Evolutionary conservation across 2,797 vertebrate species (phyloP).

Genomic region (Cryptoblepharus egeriae): DNA sequence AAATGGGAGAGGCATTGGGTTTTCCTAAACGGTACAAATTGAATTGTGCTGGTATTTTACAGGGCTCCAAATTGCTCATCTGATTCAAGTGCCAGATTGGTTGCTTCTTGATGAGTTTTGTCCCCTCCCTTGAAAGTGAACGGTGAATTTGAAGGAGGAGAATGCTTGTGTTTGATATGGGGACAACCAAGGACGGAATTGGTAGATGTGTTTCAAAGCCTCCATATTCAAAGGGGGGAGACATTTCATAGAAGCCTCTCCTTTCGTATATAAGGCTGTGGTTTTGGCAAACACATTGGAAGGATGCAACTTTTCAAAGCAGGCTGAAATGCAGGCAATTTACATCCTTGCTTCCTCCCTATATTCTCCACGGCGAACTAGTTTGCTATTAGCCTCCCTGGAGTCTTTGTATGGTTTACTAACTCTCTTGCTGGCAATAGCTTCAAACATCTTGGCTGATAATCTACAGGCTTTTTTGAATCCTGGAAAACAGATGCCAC

Average conservation of each 20-base stretch:
- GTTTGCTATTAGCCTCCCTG: background rate
- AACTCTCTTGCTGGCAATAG: background rate
- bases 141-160: no score
- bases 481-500: background rate
- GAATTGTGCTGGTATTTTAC: constrained; percentile 73
- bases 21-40: constrained; percentile 73
- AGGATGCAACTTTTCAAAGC: background rate
- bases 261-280: background rate
- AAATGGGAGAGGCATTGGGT: constrained; percentile 52
- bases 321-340: background rate
- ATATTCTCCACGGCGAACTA: background rate
- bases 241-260: background rate
- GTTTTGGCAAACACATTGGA: background rate
- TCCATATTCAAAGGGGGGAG: background rate
- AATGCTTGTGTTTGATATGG: constrained; percentile 8
- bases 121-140: constrained; percentile 30
- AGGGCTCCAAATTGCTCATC: constrained; percentile 72
- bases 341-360: background rate
- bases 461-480: background rate
- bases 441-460: constrained; percentile 4
- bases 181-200: background rate
- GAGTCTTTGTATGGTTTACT: background rate
- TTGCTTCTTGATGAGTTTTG: constrained; percentile 65
- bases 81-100: constrained; percentile 64
- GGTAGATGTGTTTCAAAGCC: background rate